phyloP scores from a whole-genome alignment of 2,113 vertebrate species.

The Heliornis fulica region DNA sequence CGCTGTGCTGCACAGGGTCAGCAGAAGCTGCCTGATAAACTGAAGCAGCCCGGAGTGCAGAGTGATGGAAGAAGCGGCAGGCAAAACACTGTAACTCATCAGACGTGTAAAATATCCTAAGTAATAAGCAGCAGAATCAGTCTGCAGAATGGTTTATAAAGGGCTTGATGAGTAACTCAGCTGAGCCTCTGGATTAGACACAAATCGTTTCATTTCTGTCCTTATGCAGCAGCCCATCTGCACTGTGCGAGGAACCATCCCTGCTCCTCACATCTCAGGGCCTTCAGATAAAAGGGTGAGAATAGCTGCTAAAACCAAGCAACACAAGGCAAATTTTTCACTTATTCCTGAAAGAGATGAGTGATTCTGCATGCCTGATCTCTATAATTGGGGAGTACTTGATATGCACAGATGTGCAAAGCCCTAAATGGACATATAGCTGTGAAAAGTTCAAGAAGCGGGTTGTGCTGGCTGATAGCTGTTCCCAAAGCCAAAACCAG shows the following conservation, averaged over 20 bases:
- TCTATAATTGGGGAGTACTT: neutral
- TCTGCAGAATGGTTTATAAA: slow-evolving; percentile 1
- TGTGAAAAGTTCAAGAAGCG: neutral
- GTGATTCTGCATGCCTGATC: neutral
- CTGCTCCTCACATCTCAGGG: neutral
- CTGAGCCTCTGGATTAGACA: slow-evolving; percentile 9
- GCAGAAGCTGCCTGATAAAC: neutral
- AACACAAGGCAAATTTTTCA: neutral
- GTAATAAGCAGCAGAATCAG: slow-evolving; percentile 22
- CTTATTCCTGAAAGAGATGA: neutral
- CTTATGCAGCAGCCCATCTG: neutral
- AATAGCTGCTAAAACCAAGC: neutral
- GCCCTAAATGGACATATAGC: neutral
- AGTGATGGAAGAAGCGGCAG: neutral
- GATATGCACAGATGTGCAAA: neutral
- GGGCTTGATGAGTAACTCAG: neutral
- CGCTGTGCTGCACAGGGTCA: neutral
- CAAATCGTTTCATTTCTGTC: neutral
- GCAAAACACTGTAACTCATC: slow-evolving; percentile 6
- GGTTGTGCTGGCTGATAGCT: neutral
- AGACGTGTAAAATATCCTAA: neutral
- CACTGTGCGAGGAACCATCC: neutral
- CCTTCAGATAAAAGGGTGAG: neutral
- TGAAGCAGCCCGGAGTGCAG: neutral
- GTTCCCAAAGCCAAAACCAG: neutral